phyloP scores from a whole-genome alignment of 2,888 invertebrate genomes.

The Drosophila imparisetae region DNA sequence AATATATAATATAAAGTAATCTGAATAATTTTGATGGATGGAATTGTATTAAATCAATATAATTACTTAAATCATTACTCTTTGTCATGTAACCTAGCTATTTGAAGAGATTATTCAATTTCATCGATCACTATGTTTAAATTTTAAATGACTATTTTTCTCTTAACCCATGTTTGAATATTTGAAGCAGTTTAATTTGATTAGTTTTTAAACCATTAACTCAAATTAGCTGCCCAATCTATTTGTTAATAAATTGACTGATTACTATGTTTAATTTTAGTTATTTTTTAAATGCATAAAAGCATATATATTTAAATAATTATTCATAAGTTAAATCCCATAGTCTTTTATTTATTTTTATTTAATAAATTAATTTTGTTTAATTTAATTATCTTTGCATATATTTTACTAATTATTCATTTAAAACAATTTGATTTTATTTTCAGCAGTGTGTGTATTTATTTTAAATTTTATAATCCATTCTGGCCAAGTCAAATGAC shows the following conservation, averaged over 20 bases:
- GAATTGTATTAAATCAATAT: background rate
- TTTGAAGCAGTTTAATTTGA: background rate
- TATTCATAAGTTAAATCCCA: background rate
- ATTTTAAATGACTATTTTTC: background rate
- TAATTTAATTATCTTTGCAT: background rate
- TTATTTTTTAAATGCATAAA: background rate
- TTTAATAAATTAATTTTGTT: background rate
- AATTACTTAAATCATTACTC: background rate
- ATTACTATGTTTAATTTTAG: too few species aligned
- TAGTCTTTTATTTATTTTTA: background rate
- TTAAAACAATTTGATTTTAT: background rate
- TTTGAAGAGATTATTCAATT: background rate
- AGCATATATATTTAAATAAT: background rate
- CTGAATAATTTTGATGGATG: background rate
- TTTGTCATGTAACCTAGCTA: background rate
- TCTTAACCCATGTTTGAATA: background rate
- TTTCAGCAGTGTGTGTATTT: constrained; percentile 7
- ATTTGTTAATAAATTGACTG: background rate
- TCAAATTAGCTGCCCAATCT: background rate
- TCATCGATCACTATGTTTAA: background rate
- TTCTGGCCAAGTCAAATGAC: constrained; percentile 24
- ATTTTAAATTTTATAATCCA: background rate
- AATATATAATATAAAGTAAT: background rate
- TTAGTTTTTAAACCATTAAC: background rate
- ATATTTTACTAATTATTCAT: background rate